Conservation (phyloP, 2,113 vertebrate genomes). For the Pygoscelis antarcticus region DNA sequence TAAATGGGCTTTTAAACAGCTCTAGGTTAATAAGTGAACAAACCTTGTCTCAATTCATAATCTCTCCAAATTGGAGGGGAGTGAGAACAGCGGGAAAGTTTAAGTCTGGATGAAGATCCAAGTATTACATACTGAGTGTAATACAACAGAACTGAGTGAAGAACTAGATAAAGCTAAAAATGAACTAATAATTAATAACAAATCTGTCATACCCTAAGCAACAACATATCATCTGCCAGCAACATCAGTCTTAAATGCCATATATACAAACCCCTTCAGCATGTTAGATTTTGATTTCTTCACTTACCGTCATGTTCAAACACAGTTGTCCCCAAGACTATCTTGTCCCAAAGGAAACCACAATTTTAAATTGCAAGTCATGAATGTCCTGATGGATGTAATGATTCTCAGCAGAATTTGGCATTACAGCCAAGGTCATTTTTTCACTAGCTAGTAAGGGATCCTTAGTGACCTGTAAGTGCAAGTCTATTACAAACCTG, state of each 20-base stretch:
- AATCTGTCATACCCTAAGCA: not conserved
- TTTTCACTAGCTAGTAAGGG: not conserved
- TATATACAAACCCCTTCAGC: not conserved
- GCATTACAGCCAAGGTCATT: slow-evolving; percentile 22
- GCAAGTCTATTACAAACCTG: slow-evolving; percentile 35
- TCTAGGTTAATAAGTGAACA: not conserved
- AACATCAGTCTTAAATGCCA: not conserved
- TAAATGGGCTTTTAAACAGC: not conserved
- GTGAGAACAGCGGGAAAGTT: not conserved
- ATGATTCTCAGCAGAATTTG: not conserved
- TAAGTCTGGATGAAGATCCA: not conserved
- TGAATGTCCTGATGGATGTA: not conserved
- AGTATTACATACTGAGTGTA: not conserved
- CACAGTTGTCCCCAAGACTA: not conserved
- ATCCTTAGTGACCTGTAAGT: slow-evolving; percentile 14
- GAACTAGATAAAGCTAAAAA: not conserved
- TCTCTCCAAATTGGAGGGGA: not conserved
- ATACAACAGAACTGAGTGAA: not conserved
- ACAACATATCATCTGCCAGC: not conserved
- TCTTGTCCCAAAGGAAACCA: not conserved
- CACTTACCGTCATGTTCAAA: not conserved
- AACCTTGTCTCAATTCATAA: not conserved
- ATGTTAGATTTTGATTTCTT: not conserved
- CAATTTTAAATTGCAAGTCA: not conserved
- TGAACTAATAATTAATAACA: not conserved